Percentiles rank a stretch among this genome's conserved stretches.
These are phyloP conservation scores for Sebastolobus alascanus DNA, from an alignment of 2,797 vertebrate genomes.

Conservation along the genomic window DNA sequence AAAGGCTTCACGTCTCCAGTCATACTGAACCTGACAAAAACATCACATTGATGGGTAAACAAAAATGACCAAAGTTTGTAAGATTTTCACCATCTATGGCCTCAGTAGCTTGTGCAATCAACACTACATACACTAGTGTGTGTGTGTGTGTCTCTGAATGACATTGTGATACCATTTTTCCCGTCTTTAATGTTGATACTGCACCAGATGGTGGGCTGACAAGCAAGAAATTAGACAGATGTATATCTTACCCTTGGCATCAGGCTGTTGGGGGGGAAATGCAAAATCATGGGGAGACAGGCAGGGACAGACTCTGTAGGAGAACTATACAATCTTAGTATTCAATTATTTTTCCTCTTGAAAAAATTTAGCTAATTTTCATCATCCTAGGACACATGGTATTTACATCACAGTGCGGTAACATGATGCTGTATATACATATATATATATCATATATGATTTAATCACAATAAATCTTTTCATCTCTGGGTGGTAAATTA, in stretches of 20 bases:
- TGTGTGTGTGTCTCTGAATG: slow-evolving; percentile 41
- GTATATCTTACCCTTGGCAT: slow-evolving; percentile 74
- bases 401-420: background rate
- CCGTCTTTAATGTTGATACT: slow-evolving; percentile 69
- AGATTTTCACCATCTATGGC: slow-evolving; percentile 11
- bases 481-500: slow-evolving; percentile 7
- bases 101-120: slow-evolving; percentile 1
- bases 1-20: background rate
- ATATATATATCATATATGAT: background rate
- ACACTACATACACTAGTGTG: background rate
- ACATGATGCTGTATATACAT: background rate
- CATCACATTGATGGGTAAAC: slow-evolving; percentile 14
- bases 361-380: slow-evolving; percentile 21
- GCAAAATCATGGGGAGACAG: slow-evolving; percentile 38
- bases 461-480: background rate
- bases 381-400: background rate
- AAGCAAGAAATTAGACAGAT: slow-evolving; percentile 83
- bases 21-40: slow-evolving; percentile 5
- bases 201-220: slow-evolving; percentile 80
- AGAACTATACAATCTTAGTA: slow-evolving; percentile 30
- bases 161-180: slow-evolving; percentile 54
- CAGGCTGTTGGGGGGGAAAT: slow-evolving; percentile 38
- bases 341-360: slow-evolving; percentile 20
- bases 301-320: slow-evolving; percentile 29
- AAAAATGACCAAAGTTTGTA: slow-evolving; percentile 11